Conservation (phyloP, 2,888 invertebrate genomes). For the Drosophila greeni region DNA sequence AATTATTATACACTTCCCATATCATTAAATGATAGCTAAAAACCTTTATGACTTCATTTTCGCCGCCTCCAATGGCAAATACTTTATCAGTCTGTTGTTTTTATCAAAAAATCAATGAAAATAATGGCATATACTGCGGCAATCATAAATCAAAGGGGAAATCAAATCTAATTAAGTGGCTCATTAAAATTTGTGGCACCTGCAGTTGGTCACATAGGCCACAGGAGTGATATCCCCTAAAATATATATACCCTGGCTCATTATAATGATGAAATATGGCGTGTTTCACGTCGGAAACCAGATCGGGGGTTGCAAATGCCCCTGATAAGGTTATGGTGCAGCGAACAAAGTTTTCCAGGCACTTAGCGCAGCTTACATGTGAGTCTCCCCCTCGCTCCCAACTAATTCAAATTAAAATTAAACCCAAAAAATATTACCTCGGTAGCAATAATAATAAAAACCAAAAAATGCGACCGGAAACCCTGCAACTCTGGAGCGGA, state of each 20-base stretch:
- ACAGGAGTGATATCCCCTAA: not conserved
- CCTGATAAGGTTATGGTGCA: conserved; percentile 34
- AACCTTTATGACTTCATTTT: conserved; percentile 15
- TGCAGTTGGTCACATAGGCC: conserved; percentile 55
- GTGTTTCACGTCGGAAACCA: conserved; percentile 21
- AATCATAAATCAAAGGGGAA: conserved; percentile 4
- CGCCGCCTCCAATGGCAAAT: conserved; percentile 3
- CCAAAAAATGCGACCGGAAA: conserved; percentile 63
- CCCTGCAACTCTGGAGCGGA: conserved; percentile 56
- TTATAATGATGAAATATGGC: conserved; percentile 50
- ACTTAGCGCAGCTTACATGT: conserved; percentile 13
- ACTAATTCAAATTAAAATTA: conserved; percentile 53
- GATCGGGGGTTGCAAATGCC: conserved; percentile 41
- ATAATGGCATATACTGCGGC: conserved; percentile 11
- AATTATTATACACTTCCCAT: not conserved
- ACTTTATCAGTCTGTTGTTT: conserved; percentile 12
- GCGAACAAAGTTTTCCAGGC: conserved; percentile 6
- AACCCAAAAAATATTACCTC: conserved; percentile 46
- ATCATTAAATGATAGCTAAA: conserved; percentile 2
- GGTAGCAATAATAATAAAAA: conserved; percentile 31
- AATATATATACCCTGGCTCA: conserved; percentile 4
- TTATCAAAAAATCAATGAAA: conserved; percentile 34
- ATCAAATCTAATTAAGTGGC: conserved; percentile 26
- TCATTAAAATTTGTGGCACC: conserved; percentile 44
- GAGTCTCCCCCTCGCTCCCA: conserved; percentile 15